Conservation (phyloP, 2,888 invertebrate species). For the Stenchaetothrips biformis region DNA sequence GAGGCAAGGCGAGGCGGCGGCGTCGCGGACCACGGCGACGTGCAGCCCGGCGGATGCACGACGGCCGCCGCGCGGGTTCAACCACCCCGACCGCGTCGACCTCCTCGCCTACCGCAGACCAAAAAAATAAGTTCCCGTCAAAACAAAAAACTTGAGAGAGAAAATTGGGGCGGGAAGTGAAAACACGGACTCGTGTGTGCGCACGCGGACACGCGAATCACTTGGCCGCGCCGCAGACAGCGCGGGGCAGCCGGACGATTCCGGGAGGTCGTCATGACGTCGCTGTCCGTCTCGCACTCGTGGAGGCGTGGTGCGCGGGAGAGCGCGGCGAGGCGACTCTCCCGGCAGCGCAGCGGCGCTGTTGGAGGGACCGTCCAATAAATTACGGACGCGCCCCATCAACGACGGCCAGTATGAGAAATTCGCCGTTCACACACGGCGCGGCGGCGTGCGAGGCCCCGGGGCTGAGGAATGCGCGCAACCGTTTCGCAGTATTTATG, state of each 20-base stretch:
- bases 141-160: background rate
- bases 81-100: background rate
- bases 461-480: conserved; percentile 1
- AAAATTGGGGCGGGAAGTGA: too few species aligned
- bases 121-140: background rate
- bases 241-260: background rate
- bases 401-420: conserved; percentile 8
- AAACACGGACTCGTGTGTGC: too few species aligned
- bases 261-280: background rate
- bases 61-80: too few species aligned
- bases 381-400: background rate
- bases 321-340: background rate
- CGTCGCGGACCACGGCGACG: background rate
- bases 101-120: background rate
- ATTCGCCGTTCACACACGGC: conserved; percentile 18
- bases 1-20: background rate
- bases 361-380: background rate
- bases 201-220: background rate
- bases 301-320: background rate
- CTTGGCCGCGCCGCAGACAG: background rate
- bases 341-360: background rate
- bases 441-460: background rate
- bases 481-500: conserved; percentile 19
- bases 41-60: background rate
- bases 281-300: background rate